phyloP scores from a whole-genome alignment of 1,140 invertebrate species.

The Aradophagus sp. region DNA sequence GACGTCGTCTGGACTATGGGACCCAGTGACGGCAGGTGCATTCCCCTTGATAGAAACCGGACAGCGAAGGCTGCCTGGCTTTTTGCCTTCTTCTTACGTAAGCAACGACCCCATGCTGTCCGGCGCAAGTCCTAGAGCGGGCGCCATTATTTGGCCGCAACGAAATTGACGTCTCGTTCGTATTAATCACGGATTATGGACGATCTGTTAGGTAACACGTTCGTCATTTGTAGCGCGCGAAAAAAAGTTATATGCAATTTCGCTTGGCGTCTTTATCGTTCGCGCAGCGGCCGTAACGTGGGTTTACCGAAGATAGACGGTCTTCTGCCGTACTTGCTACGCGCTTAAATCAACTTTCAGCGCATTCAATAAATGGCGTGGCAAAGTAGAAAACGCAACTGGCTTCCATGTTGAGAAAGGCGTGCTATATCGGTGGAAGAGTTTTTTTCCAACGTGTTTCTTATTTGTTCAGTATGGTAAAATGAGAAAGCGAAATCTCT shows the following conservation, averaged over 20 bases:
- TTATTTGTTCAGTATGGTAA: too few species aligned
- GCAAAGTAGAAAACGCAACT: too few species aligned
- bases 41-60: slow-evolving; percentile 34
- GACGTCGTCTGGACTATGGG: slow-evolving; percentile 37
- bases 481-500: too few species aligned
- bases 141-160: slow-evolving; percentile 31
- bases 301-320: too few species aligned
- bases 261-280: too few species aligned
- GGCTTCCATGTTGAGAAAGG: too few species aligned
- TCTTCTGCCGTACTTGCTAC: too few species aligned
- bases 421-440: too few species aligned
- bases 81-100: slow-evolving; percentile 54
- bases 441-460: too few species aligned
- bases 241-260: not conserved
- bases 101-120: slow-evolving; percentile 38
- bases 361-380: too few species aligned
- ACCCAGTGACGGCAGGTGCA: slow-evolving; percentile 49
- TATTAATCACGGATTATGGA: slow-evolving; percentile 18
- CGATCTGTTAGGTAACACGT: slow-evolving; percentile 2
- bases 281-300: too few species aligned
- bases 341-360: too few species aligned
- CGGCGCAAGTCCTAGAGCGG: slow-evolving; percentile 13
- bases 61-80: slow-evolving; percentile 20
- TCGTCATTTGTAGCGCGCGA: not conserved
- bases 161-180: slow-evolving; percentile 13